Percentiles rank a stretch among this genome's conserved stretches.
phyloP scores from a whole-genome alignment of 2,888 invertebrate genomes.

The Cheilosia vernalis region DNA sequence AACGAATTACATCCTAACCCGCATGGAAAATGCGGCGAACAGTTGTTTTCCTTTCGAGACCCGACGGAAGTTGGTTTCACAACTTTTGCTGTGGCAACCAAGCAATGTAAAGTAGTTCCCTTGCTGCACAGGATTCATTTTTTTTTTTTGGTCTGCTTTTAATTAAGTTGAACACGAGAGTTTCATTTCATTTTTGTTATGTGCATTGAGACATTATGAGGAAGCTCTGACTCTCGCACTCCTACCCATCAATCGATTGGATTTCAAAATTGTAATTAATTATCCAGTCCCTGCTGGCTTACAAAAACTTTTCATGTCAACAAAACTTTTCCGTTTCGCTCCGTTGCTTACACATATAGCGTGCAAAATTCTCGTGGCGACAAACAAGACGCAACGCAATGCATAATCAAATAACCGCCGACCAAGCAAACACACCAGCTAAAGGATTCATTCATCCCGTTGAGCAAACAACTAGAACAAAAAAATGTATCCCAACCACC shows the following conservation, averaged over 20 bases:
- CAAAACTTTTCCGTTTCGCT: background rate
- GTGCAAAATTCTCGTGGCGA: background rate
- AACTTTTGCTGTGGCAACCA: background rate
- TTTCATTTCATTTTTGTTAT: no score
- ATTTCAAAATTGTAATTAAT: no score
- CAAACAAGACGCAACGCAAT: constrained; percentile 25
- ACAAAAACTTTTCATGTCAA: background rate
- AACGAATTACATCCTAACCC: background rate
- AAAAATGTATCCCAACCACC: background rate
- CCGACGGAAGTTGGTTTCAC: background rate
- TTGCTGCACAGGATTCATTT: background rate
- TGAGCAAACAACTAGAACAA: constrained; percentile 35
- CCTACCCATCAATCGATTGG: no score
- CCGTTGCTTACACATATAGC: no score
- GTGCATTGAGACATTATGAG: no score
- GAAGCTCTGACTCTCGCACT: no score
- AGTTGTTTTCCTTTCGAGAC: background rate
- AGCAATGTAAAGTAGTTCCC: background rate
- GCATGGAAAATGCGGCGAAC: background rate
- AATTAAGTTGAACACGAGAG: no score
- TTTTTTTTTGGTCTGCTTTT: no score
- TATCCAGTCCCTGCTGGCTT: no score
- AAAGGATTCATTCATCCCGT: constrained; percentile 35
- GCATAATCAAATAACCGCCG: constrained; percentile 41
- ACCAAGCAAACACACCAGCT: constrained; percentile 11